Base-by-base conservation (phyloP, 2,888 invertebrate genomes). In the Oscheius sp. region DNA sequence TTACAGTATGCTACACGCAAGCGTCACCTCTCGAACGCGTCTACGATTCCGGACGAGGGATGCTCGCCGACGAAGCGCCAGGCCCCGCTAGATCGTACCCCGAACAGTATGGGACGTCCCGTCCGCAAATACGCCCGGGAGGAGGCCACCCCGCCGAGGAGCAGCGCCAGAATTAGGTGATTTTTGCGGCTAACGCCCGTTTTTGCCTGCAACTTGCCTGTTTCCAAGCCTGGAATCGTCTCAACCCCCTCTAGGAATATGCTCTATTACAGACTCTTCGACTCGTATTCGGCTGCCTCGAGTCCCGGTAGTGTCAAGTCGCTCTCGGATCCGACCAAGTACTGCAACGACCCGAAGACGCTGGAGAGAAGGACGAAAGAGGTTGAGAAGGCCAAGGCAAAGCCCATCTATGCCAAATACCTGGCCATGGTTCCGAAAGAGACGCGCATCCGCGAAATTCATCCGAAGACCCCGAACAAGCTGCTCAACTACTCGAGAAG, bases 381-480 rank as follows among this genome's bases (percentile, higher is more conserved):
- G 63, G 80, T 88, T 59, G 84, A 85, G 2, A 79, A 79, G 68
- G 86, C 87, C 35, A 88, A 88, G 75, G 85, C 80, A 21, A 86
- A 86, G 79, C 76, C 80, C 7, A 84, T 88, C 3, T 88, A 88
- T 76, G 63, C 77, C 51, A 74, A 76, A 21, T 88, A 88, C 73
- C 58, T 78, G 21, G 57, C 73, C 1, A 83, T 87, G 68, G 78
- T 87, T 3, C 78, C 83, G 7, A 75, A 80, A 47, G 70, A 71
- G 9, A 76, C 76, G n/a, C 84, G 88, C 35, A 76, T 79, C 50
- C 79, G 79, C 70, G 83, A 79, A 32, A 65, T 80, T 3, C 94
- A 96, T 90, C 97, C 96, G 1, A 92, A 92, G 86, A 97, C 97
- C 1, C 97, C 97, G 2, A 94, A 95, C 85, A 96, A 95, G 90